These are phyloP conservation scores for Campopleginae sp. DNA, from an alignment of 2,888 invertebrate genomes.

Conservation along the genomic window DNA sequence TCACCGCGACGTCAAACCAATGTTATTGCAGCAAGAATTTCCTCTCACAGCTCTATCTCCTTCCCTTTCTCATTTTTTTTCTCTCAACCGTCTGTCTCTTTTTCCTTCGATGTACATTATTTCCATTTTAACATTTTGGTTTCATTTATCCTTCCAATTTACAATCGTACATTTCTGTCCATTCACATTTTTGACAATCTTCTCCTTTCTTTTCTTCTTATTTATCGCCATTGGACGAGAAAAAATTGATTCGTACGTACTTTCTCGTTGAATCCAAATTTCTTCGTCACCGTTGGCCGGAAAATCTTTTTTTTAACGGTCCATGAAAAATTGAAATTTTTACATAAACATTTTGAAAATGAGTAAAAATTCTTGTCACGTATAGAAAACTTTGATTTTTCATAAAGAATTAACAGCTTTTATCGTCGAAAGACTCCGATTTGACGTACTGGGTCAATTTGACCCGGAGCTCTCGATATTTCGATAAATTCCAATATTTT, in stretches of 20 bases:
- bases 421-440: background rate
- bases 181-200: background rate
- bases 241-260: background rate
- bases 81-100: constrained; percentile 37
- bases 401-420: background rate
- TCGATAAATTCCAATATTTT: no score
- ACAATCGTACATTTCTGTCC: background rate
- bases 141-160: background rate
- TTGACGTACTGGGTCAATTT: no score
- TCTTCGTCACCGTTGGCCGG: no score
- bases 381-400: background rate
- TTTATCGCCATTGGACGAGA: background rate
- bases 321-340: background rate
- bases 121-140: constrained; percentile 16
- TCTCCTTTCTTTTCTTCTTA: background rate
- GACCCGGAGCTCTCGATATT: no score
- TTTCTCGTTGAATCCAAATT: background rate
- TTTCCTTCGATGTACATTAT: constrained; percentile 30
- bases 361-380: background rate
- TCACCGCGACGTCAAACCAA: constrained; percentile 69
- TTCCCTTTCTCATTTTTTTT: constrained; percentile 63
- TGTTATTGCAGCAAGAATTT: constrained; percentile 82
- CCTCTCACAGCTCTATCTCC: constrained; percentile 66
- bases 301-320: no score
- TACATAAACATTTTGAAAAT: background rate